phyloP scores from a whole-genome alignment of 1,140 invertebrate species.

The Meteorus sp. region DNA sequence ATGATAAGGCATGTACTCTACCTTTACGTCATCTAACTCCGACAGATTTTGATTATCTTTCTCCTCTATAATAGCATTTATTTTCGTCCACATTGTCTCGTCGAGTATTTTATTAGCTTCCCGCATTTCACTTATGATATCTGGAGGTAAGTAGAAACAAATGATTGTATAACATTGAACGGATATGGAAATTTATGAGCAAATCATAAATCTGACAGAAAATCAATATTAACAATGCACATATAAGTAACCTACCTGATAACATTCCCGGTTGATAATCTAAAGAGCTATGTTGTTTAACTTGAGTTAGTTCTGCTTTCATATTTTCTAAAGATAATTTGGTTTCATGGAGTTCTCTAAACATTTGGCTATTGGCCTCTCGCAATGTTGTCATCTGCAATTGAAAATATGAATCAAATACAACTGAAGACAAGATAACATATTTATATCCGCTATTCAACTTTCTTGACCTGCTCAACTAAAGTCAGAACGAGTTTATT shows the following conservation, averaged over 20 bases:
- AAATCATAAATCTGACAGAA: not conserved
- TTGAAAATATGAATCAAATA: not conserved
- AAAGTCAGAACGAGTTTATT: conserved; percentile 57
- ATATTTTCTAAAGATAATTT: conserved; percentile 58
- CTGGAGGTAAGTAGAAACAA: conserved; percentile 47
- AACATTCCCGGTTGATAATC: conserved; percentile 76
- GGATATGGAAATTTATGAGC: not conserved
- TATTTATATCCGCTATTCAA: conserved; percentile 11
- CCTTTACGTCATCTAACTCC: conserved; percentile 49
- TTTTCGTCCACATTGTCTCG: conserved; percentile 66
- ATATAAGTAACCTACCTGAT: conserved; percentile 43
- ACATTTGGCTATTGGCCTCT: conserved; percentile 60
- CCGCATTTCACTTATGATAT: conserved; percentile 74
- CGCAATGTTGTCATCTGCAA: conserved; percentile 55
- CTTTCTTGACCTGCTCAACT: conserved; percentile 60
- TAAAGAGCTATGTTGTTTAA: conserved; percentile 45
- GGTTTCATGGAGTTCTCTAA: conserved; percentile 60
- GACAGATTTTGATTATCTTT: conserved; percentile 45
- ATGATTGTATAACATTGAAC: conserved; percentile 2
- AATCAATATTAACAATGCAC: conserved; percentile 1
- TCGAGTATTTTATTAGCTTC: conserved; percentile 73
- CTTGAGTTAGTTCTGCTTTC: conserved; percentile 53
- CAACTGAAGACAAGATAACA: not conserved
- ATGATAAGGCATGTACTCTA: conserved; percentile 38
- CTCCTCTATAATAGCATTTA: conserved; percentile 65